phyloP scores from a whole-genome alignment of 2,797 vertebrate species.

The Nannoperca obscura region DNA sequence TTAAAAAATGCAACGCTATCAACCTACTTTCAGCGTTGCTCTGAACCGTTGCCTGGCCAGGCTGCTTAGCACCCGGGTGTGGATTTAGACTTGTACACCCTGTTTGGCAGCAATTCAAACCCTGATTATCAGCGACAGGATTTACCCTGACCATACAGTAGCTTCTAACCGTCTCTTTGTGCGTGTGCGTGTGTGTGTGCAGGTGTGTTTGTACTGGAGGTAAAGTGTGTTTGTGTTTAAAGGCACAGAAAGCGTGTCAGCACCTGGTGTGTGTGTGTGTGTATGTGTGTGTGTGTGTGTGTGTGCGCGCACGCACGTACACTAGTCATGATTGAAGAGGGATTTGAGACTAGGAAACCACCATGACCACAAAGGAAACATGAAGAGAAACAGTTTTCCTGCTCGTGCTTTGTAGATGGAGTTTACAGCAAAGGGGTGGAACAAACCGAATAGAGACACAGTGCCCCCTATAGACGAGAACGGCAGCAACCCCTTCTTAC shows the following conservation, averaged over 20 bases:
- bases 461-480: slow-evolving; percentile 64
- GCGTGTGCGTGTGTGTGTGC: slow-evolving; percentile 2
- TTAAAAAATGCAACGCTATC: background rate
- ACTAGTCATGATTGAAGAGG: slow-evolving; percentile 14
- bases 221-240: slow-evolving; percentile 11
- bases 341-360: slow-evolving; percentile 38
- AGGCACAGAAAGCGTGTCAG: slow-evolving; percentile 22
- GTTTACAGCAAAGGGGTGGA: background rate
- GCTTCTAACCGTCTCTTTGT: slow-evolving; percentile 24
- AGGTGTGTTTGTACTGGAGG: slow-evolving; percentile 5
- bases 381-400: slow-evolving; percentile 46
- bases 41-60: slow-evolving; percentile 17
- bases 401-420: slow-evolving; percentile 14
- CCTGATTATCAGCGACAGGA: slow-evolving; percentile 54
- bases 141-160: slow-evolving; percentile 52
- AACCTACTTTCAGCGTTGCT: background rate
- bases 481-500: background rate
- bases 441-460: slow-evolving; percentile 21
- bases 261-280: slow-evolving; percentile 8
- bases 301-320: no score
- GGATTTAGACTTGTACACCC: slow-evolving; percentile 62
- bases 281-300: background rate
- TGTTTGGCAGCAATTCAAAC: slow-evolving; percentile 66
- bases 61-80: slow-evolving; percentile 39
- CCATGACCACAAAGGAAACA: slow-evolving; percentile 53